Base-by-base conservation (phyloP, 2,113 vertebrate species). In the Dicrurus megarhynchus region DNA sequence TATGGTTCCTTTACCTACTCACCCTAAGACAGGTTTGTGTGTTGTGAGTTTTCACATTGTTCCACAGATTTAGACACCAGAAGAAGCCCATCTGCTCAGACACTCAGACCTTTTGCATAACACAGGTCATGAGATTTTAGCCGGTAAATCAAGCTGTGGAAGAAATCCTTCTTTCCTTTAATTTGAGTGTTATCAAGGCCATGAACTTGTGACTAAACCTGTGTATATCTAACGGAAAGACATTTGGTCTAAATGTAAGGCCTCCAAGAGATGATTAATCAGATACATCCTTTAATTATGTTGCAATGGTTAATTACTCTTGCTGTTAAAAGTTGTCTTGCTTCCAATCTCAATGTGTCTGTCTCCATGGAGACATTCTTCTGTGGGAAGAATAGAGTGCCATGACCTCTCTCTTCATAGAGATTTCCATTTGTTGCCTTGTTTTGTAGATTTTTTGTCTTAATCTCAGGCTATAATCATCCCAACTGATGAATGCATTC, bases 331-430 rank as follows among this genome's bases (percentile, higher is more conserved):
- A 96, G 67, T 95, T 93, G 93, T 93, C 96, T 96, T 96, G 47
- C 85, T 92, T 97, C 95, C 88, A 95, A 80, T 76, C 30, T 86
- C 47, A 93, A 88, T 74, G 85, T 88, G 94, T 97, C 95, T 97
- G 93, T 96, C 95, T 96, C 95, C 93, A 96, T 96, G 91, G 94
- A 95, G 94, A 95, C 59, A 88, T 96, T 96, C n/a, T 95, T 93
- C 59, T 86, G 41, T 22, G n/a, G 55, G 81, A 95, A 83, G 67
- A 93, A 93, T 90, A 86, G 68, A 56, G 47, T 49, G 18, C 55
- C 0, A 1, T 77, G 95, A 97, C 91, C 87, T 90, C 70, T 35
- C 18, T 90, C 21, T 52, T 83, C 50, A 37, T 4, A 26, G 57
- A 90, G 39, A 27, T 73, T 95, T 93, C 55, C 55, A 18, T 89